phyloP scores from a whole-genome alignment of 2,888 invertebrate genomes.

The Platycnemis pennipes region DNA sequence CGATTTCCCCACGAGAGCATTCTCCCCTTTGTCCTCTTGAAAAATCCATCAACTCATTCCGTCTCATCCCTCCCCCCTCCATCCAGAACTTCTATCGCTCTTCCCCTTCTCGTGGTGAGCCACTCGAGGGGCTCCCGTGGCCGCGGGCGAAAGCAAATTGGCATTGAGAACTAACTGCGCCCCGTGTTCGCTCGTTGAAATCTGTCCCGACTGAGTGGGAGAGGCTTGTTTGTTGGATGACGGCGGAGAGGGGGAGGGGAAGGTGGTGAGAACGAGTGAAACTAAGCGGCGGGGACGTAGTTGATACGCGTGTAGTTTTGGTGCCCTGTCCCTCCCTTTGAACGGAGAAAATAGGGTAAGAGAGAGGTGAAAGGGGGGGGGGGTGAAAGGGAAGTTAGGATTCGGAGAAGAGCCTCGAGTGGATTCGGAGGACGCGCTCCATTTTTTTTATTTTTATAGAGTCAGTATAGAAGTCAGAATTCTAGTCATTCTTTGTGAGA shows the following conservation, averaged over 20 bases:
- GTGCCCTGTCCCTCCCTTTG: constrained; percentile 18
- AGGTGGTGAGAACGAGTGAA: neutral
- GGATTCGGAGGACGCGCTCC: neutral
- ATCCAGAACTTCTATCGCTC: neutral
- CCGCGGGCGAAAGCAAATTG: constrained; percentile 58
- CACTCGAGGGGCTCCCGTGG: constrained; percentile 46
- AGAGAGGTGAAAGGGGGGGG: neutral
- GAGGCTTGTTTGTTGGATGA: constrained; percentile 40
- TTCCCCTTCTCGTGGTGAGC: constrained; percentile 43
- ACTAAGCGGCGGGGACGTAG: neutral
- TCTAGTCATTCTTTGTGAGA: neutral
- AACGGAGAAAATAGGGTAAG: neutral
- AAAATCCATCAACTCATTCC: neutral
- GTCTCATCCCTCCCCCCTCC: neutral
- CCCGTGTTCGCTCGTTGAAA: constrained; percentile 59
- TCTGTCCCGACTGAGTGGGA: constrained; percentile 42
- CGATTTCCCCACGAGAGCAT: neutral
- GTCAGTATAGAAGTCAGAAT: neutral
- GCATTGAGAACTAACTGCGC: constrained; percentile 59
- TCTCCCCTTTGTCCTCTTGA: constrained; percentile 15
- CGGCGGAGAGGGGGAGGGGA: neutral
- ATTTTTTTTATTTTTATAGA: neutral
- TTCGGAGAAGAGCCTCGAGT: neutral
- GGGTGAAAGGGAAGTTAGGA: neutral
- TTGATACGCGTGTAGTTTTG: constrained; percentile 47